phyloP scores from a whole-genome alignment of 1,140 invertebrate species.

The Nasonia longicornis region DNA sequence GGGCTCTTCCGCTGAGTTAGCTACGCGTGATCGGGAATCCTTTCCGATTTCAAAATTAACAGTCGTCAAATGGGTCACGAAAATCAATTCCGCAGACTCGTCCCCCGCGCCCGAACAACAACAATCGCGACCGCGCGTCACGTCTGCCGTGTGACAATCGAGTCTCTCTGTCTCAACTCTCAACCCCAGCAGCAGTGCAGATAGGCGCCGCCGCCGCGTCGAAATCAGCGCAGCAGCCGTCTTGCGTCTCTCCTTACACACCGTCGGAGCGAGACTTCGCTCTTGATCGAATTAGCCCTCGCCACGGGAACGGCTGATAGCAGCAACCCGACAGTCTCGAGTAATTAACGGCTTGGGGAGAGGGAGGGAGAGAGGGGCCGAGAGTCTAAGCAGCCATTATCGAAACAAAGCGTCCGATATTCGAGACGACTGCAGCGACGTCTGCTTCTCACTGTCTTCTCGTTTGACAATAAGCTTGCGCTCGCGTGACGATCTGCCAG shows the following conservation, averaged over 20 bases:
- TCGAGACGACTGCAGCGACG: constrained; percentile 23
- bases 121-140: neutral
- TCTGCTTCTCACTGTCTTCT: constrained; percentile 24
- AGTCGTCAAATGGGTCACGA: neutral
- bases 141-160: neutral
- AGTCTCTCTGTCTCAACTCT: neutral
- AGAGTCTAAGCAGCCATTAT: constrained; percentile 62
- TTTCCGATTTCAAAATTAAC: neutral
- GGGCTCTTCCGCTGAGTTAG: too few species aligned
- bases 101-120: too few species aligned
- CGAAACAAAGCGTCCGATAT: constrained; percentile 59
- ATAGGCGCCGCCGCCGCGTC: neutral
- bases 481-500: constrained; percentile 31
- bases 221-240: constrained; percentile 31
- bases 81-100: neutral
- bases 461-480: constrained; percentile 38
- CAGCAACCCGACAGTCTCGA: constrained; percentile 62
- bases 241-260: constrained; percentile 47
- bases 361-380: neutral
- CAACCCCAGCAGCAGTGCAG: neutral
- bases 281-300: constrained; percentile 68
- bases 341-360: constrained; percentile 67
- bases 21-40: too few species aligned
- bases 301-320: constrained; percentile 66
- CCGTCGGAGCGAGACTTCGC: constrained; percentile 59